phyloP scores from a whole-genome alignment of 2,113 vertebrate species.

The Dicaeum eximium region DNA sequence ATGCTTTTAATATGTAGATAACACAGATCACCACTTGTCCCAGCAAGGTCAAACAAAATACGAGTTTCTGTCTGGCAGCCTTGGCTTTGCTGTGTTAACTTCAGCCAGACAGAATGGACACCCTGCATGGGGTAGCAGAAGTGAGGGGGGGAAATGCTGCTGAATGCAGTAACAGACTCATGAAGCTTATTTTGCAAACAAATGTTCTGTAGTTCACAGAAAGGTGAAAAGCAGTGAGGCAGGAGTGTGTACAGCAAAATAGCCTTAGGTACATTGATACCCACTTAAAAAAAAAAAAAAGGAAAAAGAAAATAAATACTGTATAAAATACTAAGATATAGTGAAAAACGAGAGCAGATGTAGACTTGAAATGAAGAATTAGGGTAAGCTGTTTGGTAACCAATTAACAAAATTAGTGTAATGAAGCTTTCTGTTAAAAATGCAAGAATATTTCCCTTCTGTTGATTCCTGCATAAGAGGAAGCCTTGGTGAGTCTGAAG shows the following conservation, averaged over 20 bases:
- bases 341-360: not conserved
- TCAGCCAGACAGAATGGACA: not conserved
- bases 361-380: not conserved
- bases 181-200: conserved; percentile 1
- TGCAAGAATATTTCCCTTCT: not conserved
- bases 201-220: not conserved
- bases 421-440: not conserved
- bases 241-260: not conserved
- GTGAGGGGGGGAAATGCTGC: not conserved
- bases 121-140: not conserved
- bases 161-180: not conserved
- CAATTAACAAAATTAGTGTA: not conserved
- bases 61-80: not conserved
- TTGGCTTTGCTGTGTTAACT: not conserved
- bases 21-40: not conserved
- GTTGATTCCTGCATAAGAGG: not conserved
- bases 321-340: conserved; percentile 20
- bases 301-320: not conserved
- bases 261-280: not conserved
- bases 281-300: not conserved
- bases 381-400: not conserved
- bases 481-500: not conserved
- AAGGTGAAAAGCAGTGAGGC: not conserved
- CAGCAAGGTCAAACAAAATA: not conserved
- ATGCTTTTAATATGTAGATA: not conserved